Base-by-base conservation (phyloP, 2,888 invertebrate species). In the Coelopa pilipes region DNA sequence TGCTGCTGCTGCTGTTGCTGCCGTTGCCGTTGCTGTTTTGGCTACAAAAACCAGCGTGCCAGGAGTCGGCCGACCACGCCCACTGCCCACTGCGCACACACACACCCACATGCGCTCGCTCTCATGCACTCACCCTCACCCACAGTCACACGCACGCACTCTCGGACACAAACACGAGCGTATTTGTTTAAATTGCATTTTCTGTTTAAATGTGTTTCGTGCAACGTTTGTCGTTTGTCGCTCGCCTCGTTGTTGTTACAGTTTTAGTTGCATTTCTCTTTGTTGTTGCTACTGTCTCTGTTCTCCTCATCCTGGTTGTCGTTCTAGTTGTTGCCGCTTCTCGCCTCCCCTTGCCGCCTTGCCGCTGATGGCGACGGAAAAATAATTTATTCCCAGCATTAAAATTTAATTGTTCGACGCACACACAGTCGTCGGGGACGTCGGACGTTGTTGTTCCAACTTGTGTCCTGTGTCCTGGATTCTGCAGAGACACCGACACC, bases 401-500 rank as follows among this genome's bases (percentile, higher is more conserved):
- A 78, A 78, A 79, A 75, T 80, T 78, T 79, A 80, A 79, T 78
- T 80, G 78, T 78, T 78, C 75, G 76, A 76, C 76, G 73, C 76
- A 57, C 73, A 72, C 76, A 66, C 34, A 34, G 34, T 34, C 34
- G 34, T 34, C 34, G 4, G 2, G 4, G 34, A 4, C 34, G 34
- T 34, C 34, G 34, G 53, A 2, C 3, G 53, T 53, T 53, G 15
- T 53, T 53, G 53, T 53, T 53, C 3, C 53, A 53, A 15, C 10
- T 53, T 53, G n/a, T 53, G 53, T n/a, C 53, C 13, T 53, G 53
- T 53, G n/a, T 13, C 53, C 34, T 21, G 34, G 24, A 21, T 19
- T 60, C 21, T 60, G 13, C 60, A 60, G n/a, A n/a, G n/a, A n/a
- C 24, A 21, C 2, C 60, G 7, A 34, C 62, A 62, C 2, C 34